Base-by-base conservation (phyloP, 2,113 vertebrate genomes). In the Urocolius indicus region DNA sequence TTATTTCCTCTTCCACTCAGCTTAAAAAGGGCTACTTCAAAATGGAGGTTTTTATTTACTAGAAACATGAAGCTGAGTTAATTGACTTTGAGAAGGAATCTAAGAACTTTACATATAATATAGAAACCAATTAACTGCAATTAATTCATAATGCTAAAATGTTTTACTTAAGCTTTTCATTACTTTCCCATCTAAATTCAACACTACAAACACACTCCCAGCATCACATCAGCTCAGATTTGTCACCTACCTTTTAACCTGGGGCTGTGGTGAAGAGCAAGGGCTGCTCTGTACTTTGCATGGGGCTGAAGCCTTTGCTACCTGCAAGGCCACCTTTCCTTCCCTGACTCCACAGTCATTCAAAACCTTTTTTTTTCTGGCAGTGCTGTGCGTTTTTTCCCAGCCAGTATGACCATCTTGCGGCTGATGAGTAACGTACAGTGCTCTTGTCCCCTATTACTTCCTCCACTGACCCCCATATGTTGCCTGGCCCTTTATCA, bases 21-120 rank as follows among this genome's bases (percentile, higher is more conserved):
- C 16, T 24, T 68, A 71, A 85, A 96, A 94, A 58, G 41, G 23
- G 8, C 30, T 84, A 58, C 74, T 90, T 92, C 73, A 81, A 81
- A 93, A 92, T 66, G 38, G 49, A 89, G 82, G 62, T 30, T 66
- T 94, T 91, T 94, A 76, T 95, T 95, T 96, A 89, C 84, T 79
- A 66, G 72, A 90, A 97, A 84, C 68, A 71, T 69, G 85, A 90
- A 92, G 67, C 73, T 49, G 48, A 82, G 52, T 68, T 92, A 89
- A 87, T 84, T 84, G 72, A 80, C 66, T 91, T 95, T 32, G 52
- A 49, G 90, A 90, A 91, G 88, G 63, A 1, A 66, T 91, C 63
- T 61, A 75, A 71, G 29, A 85, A 41, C 36, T 66, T 94, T 76
- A 90, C 91, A 81, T 77, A 87, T 84, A 77, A 68, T 94, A 76